These are phyloP conservation scores for Cyprinella venusta DNA, from an alignment of 2,797 vertebrate species.

Conservation along the genomic window DNA sequence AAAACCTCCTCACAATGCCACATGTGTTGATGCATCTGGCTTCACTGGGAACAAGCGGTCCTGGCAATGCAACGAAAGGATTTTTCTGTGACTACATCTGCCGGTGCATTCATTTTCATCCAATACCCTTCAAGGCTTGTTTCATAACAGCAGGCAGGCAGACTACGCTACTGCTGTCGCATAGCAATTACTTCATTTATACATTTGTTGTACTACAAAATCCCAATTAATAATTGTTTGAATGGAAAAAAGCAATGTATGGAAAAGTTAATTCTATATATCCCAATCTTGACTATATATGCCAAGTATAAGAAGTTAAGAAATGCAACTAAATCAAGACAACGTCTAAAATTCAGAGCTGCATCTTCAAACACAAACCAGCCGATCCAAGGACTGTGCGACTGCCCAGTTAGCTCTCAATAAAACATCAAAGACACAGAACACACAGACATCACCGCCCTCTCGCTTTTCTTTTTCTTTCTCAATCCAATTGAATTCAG, in stretches of 20 bases:
- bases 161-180: constrained; percentile 18
- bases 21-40: constrained; percentile 31
- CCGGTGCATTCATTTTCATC: constrained; percentile 34
- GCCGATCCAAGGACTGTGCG: constrained; percentile 67
- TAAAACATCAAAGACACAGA: constrained; percentile 80
- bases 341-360: constrained; percentile 57
- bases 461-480: neutral
- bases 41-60: constrained; percentile 20
- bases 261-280: neutral
- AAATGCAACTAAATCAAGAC: constrained; percentile 54
- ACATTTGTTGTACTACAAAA: constrained; percentile 11
- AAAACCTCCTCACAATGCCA: constrained; percentile 1
- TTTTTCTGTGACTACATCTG: constrained; percentile 36
- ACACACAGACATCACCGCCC: constrained; percentile 59
- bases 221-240: constrained; percentile 13
- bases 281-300: neutral
- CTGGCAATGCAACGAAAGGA: constrained; percentile 7
- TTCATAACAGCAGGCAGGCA: constrained; percentile 42
- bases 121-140: constrained; percentile 39
- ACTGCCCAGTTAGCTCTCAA: constrained; percentile 76
- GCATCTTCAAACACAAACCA: constrained; percentile 61
- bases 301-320: neutral
- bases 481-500: constrained; percentile 6
- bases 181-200: constrained; percentile 28
- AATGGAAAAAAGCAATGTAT: neutral